Conservation (phyloP, 1,140 invertebrate species). For the Polypedilum pembai region DNA sequence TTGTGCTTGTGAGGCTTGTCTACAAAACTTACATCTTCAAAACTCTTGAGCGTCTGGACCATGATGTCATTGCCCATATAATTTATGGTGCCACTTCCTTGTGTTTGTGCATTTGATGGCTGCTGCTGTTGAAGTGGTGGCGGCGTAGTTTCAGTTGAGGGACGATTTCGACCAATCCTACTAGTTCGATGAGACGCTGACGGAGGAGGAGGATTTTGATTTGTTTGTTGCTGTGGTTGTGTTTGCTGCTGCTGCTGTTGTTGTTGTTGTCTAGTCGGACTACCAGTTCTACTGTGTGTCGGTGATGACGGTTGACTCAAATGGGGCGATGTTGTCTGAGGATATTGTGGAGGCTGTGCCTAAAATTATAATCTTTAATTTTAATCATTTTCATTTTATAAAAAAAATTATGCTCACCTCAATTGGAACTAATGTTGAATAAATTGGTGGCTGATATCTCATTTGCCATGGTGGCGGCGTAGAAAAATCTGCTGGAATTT, state of each 20-base stretch:
- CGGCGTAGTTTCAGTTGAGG: slow-evolving; percentile 47
- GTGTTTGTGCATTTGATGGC: slow-evolving; percentile 20
- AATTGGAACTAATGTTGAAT: not conserved
- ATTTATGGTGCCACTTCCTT: slow-evolving; percentile 29
- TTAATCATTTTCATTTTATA: not conserved
- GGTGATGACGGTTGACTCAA: slow-evolving; percentile 51
- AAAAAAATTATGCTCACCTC: not conserved
- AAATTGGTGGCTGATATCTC: slow-evolving; percentile 30
- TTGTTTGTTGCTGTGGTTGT: slow-evolving; percentile 36
- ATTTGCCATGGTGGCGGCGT: slow-evolving; percentile 35
- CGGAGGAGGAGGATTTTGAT: slow-evolving; percentile 37
- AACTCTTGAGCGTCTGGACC: slow-evolving; percentile 36
- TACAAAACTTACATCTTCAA: slow-evolving; percentile 37
- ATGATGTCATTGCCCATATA: slow-evolving; percentile 31
- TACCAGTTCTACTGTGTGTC: slow-evolving; percentile 52
- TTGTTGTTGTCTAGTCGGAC: slow-evolving; percentile 44
- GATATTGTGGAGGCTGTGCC: slow-evolving; percentile 40
- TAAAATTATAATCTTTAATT: slow-evolving; percentile 29
- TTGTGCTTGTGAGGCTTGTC: slow-evolving; percentile 11
- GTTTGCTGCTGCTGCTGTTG: slow-evolving; percentile 31
- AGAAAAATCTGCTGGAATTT: slow-evolving; percentile 41
- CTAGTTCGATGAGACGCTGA: slow-evolving; percentile 32
- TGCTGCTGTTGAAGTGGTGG: slow-evolving; percentile 37
- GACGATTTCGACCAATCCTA: slow-evolving; percentile 39
- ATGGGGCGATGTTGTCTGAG: slow-evolving; percentile 48